phyloP scores from a whole-genome alignment of 1,140 invertebrate species.

The Plutomurus gul region DNA sequence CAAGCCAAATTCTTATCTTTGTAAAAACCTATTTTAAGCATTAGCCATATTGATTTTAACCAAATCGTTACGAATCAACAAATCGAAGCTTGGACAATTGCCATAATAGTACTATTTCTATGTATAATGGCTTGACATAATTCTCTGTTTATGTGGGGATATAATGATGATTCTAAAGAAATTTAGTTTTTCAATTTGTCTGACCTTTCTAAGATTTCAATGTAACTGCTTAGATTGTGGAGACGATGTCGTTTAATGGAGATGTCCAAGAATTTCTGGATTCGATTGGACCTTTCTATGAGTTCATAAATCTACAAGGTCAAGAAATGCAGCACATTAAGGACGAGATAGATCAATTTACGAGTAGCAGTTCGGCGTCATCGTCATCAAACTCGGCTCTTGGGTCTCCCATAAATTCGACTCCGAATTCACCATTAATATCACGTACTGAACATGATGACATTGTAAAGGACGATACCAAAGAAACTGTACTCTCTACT shows the following conservation, averaged over 20 bases:
- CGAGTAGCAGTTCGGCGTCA: constrained; percentile 23
- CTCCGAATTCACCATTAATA: background rate
- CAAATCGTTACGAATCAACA: too few relatives aligned
- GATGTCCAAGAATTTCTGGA: constrained; percentile 62
- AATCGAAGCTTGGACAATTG: too few relatives aligned
- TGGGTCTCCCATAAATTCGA: background rate
- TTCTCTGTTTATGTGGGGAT: too few relatives aligned
- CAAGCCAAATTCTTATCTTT: too few relatives aligned
- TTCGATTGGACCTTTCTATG: constrained; percentile 63
- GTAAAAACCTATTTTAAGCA: too few relatives aligned
- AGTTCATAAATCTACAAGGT: constrained; percentile 58
- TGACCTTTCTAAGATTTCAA: too few relatives aligned
- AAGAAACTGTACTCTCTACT: background rate
- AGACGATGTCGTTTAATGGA: constrained; percentile 65
- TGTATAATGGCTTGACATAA: too few relatives aligned
- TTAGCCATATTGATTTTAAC: too few relatives aligned
- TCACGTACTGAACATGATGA: background rate
- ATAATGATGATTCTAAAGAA: too few relatives aligned
- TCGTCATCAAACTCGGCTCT: background rate
- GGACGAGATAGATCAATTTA: constrained; percentile 34
- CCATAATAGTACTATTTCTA: too few relatives aligned
- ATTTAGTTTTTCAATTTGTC: too few relatives aligned
- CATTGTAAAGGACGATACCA: background rate
- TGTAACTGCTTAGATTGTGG: constrained; percentile 60
- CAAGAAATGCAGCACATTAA: constrained; percentile 45